Evolutionary conservation across 2,113 vertebrate genomes (phyloP).

Genomic region (Setophaga kirtlandii): DNA sequence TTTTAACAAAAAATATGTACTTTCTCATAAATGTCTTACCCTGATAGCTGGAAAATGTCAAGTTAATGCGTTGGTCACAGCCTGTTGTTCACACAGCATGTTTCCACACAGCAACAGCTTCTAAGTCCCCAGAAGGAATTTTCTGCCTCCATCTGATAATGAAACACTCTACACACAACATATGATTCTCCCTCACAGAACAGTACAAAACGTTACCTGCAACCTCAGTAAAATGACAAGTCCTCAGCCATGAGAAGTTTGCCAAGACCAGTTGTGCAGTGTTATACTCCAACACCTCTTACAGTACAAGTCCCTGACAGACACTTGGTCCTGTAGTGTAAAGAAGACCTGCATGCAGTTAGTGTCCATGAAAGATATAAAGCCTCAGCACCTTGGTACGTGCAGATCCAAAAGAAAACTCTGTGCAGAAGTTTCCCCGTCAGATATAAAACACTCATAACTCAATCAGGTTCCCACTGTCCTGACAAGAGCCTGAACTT

Average conservation of each 20-base stretch:
- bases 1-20: background rate
- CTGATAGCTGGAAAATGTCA: background rate
- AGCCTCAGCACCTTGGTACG: background rate
- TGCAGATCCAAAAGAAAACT: background rate
- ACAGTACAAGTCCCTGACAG: background rate
- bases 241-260: background rate
- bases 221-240: slow-evolving; percentile 25
- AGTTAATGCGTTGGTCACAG: background rate
- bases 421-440: background rate
- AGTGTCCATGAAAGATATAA: background rate
- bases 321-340: background rate
- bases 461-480: background rate
- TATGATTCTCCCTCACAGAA: background rate
- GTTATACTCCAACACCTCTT: background rate
- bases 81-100: slow-evolving; percentile 30
- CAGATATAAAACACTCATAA: background rate
- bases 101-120: background rate
- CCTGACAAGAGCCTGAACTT: background rate
- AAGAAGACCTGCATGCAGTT: background rate
- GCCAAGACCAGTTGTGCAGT: background rate
- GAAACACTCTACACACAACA: slow-evolving; percentile 4
- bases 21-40: background rate
- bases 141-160: slow-evolving; percentile 42
- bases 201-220: background rate
- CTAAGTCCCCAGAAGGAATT: slow-evolving; percentile 11